Evolutionary conservation across 2,888 invertebrate species (phyloP), one percentile per base, ranked within the genome.

Genomic region (Trisateles emortualis): DNA sequence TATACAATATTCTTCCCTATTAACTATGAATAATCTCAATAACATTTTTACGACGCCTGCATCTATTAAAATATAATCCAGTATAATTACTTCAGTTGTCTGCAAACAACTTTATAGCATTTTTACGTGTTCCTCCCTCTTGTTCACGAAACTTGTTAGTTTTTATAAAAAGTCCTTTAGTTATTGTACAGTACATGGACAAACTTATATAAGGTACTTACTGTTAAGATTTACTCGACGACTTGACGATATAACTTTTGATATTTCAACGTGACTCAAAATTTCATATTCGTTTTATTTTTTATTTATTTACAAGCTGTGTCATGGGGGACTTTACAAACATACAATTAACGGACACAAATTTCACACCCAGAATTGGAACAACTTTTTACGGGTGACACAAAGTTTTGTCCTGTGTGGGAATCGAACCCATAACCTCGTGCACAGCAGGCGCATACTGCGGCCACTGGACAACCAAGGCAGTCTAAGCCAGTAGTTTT

Each of bases 81-180:
- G 36, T 42, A 53, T 47, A 42, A 53, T 43, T 43, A 38, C 52
- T 32, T 42, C 33, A 26, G 47, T 39, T 33, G 59, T 52, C 49
- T 65, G 52, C 60, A 69, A 73, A 33, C 38, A 55, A 59, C 46
- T 75, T 76, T 72, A 77, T 64, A 72, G 75, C 72, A 63, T 72
- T 78, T 74, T 79, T 72, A 74, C 64, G 76, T 72, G 72, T 72
- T 78, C n/a, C n/a, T n/a, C n/a, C n/a, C n/a, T n/a, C n/a, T n/a
- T n/a, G 71, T 66, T 68, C 61, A 72, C 72, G 73, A 76, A 81
- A 78, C 76, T 81, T 78, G 73, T 76, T 79, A 81, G 69, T 77
- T 80, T 79, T 77, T 62, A 67, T 69, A 73, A 74, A 74, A 60
- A 53, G 64, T 68, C 50, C 72, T 70, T 62, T 70, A 70, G 59